Evolutionary conservation across 2,888 invertebrate species (phyloP).

Genomic region (Perizoma flavofasciatum): DNA sequence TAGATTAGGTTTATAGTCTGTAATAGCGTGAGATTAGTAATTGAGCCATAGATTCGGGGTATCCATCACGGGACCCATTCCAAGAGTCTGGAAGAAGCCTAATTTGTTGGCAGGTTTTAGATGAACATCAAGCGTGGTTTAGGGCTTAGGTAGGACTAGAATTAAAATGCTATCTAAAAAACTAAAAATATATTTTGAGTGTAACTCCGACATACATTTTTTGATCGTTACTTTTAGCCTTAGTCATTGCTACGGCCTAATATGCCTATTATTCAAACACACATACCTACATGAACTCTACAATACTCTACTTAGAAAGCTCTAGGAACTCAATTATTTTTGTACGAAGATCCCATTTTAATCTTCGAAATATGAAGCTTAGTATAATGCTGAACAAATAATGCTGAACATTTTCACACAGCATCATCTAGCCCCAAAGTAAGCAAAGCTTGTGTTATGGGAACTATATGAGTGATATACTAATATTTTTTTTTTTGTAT

Average conservation of each 20-base stretch:
- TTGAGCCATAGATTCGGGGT: conserved; percentile 52
- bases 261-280: conserved; percentile 1
- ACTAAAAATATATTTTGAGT: no score
- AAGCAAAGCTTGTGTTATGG: no score
- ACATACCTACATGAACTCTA: background rate
- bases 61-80: conserved; percentile 39
- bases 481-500: no score
- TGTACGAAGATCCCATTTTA: conserved; percentile 30
- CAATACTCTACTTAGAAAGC: conserved; percentile 24
- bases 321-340: conserved; percentile 24
- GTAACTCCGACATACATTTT: conserved; percentile 6
- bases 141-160: conserved; percentile 4
- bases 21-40: conserved; percentile 41
- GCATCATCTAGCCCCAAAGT: no score
- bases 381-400: no score
- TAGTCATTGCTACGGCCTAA: conserved; percentile 15
- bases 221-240: no score
- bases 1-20: conserved; percentile 8
- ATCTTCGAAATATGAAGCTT: no score
- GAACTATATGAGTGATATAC: no score
- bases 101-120: conserved; percentile 55
- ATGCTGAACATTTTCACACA: no score
- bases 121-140: conserved; percentile 43
- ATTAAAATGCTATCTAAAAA: background rate
- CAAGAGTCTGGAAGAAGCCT: conserved; percentile 55